These are phyloP conservation scores for Babylonia areolata DNA, from an alignment of 1,140 invertebrate genomes.

Conservation along the genomic window DNA sequence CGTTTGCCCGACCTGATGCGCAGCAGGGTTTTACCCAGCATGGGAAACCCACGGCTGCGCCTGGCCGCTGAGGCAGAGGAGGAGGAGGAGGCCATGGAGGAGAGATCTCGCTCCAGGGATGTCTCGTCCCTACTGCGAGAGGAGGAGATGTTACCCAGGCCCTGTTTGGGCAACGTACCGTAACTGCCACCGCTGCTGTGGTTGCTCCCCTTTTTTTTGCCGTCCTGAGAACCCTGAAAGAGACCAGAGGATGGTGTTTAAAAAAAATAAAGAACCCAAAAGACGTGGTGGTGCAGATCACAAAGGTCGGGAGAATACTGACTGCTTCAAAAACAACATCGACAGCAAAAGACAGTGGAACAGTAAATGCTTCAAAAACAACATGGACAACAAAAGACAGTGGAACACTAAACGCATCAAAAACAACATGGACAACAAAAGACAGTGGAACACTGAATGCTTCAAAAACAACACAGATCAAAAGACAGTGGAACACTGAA, in stretches of 20 bases:
- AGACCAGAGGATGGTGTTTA: not conserved
- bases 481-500: too few species aligned
- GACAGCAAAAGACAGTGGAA: too few species aligned
- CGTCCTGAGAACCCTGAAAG: constrained; percentile 64
- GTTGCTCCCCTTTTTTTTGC: constrained; percentile 77
- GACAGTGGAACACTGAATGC: too few species aligned
- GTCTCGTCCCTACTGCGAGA: constrained; percentile 54
- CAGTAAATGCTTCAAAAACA: too few species aligned
- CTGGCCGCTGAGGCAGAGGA: constrained; percentile 28
- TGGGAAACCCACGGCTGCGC: constrained; percentile 76
- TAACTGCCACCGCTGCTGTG: constrained; percentile 78
- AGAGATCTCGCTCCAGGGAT: constrained; percentile 46
- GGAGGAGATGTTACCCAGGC: not conserved
- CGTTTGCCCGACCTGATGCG: constrained; percentile 79
- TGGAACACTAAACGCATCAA: too few species aligned
- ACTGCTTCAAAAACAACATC: too few species aligned
- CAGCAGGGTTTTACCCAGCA: constrained; percentile 84
- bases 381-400: too few species aligned
- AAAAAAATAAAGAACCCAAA: not conserved
- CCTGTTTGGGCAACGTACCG: constrained; percentile 69
- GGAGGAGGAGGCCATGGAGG: constrained; percentile 19
- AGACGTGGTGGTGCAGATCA: too few species aligned
- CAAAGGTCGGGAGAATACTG: too few species aligned
- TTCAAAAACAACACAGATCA: too few species aligned
- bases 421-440: too few species aligned